Evolutionary conservation across 1,140 invertebrate species (phyloP), one percentile per base, ranked within the genome.

Genomic region (Hyles vespertilio): DNA sequence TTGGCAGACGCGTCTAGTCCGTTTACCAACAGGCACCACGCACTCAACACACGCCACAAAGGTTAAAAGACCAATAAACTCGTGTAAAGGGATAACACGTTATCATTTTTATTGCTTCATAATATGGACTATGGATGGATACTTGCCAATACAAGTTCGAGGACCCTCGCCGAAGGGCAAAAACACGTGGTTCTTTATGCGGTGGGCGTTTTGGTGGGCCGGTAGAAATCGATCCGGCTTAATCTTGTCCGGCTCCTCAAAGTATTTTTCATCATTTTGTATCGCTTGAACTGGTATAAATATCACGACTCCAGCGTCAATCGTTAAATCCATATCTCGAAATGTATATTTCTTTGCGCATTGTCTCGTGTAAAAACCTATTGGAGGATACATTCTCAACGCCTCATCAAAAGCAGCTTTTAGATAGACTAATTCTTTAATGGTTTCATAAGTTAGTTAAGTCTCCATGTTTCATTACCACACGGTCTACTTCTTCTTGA

Each of bases 141-240:
- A 22, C 22, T 22, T 22, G 22, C 73, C 70, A 33, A 75, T 69
- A 43, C 73, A 75, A 46, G 62, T 61, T 45, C 73, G 53, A 3
- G 72, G 67, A 8, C 72, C 72, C 32, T 54, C 63, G 22, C 72
- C 72, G 47, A 75, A 75, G 7, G 73, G 73, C 45, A 72, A 43
- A 60, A 65, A 78, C 2, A 56, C 47, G 36, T 87, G 89, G 22
- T 22, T 22, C n/a, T 70, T 86, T 63, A 79, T 86, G 49, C 89
- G 56, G 9, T 68, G 56, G 0, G 70, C 40, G 44, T 74, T 66
- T 40, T 89, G n/a, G n/a, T n/a, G n/a, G n/a, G n/a, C 80, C 2
- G 78, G 69, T n/a, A 59, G 57, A 55, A 92, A 93, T 57, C 92
- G 67, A 46, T 92, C 89, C 0, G 92, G 92, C 56, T 86, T 71